Evolutionary conservation across 2,888 invertebrate species (phyloP).

Genomic region (Mythimna vitellina): DNA sequence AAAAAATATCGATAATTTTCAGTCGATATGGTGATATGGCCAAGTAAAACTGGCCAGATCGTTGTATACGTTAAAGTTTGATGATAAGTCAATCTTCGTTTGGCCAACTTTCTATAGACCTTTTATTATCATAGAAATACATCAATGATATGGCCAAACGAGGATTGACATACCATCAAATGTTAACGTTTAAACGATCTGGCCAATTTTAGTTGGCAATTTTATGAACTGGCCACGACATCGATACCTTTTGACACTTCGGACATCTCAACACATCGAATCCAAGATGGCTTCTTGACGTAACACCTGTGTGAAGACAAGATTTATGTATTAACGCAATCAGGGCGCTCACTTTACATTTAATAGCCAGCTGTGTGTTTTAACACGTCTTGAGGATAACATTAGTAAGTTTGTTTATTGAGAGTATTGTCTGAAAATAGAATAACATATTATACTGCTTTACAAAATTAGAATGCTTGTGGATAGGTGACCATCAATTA

Average conservation of each 20-base stretch:
- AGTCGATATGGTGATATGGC: not conserved
- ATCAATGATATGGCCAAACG: too few relatives aligned
- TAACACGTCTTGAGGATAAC: slow-evolving; percentile 6
- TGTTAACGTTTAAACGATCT: too few relatives aligned
- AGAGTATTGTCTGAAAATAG: not conserved
- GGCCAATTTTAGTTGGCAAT: too few relatives aligned
- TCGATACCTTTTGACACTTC: not conserved
- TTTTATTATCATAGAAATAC: too few relatives aligned
- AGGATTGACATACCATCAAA: too few relatives aligned
- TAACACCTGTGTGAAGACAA: slow-evolving; percentile 6
- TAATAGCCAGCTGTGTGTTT: slow-evolving; percentile 7
- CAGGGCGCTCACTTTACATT: slow-evolving; percentile 1
- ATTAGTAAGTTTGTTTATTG: slow-evolving; percentile 1
- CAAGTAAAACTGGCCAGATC: too few relatives aligned
- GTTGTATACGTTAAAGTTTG: too few relatives aligned
- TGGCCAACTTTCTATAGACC: too few relatives aligned
- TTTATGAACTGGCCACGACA: too few relatives aligned
- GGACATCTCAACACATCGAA: not conserved
- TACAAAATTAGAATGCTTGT: not conserved
- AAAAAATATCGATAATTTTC: not conserved
- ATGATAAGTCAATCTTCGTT: too few relatives aligned
- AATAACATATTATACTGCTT: not conserved
- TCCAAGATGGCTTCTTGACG: slow-evolving; percentile 34
- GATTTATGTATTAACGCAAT: slow-evolving; percentile 38
- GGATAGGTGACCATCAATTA: too few relatives aligned